Evolutionary conservation across 2,888 invertebrate species (phyloP).

Genomic region (Phania funesta): DNA sequence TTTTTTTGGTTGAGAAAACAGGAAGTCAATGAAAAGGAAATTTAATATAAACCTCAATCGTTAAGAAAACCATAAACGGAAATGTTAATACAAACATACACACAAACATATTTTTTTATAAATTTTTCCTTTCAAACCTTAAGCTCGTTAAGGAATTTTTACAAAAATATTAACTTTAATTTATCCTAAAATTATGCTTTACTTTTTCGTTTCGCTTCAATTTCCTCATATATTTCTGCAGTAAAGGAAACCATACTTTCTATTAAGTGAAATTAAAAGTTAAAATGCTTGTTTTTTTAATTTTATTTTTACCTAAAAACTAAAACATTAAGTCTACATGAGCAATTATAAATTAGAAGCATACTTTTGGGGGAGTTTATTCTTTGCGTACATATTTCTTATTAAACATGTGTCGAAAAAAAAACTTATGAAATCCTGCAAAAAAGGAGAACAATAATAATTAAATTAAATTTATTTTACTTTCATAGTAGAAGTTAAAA

Average conservation of each 20-base stretch:
- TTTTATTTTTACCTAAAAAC: conserved; percentile 9
- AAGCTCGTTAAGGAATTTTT: not conserved
- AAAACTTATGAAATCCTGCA: not conserved
- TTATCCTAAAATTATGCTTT: not conserved
- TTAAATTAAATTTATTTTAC: too few relatives aligned
- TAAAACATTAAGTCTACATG: conserved; percentile 3
- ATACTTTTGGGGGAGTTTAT: conserved; percentile 25
- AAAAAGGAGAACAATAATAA: not conserved
- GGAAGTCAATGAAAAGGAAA: not conserved
- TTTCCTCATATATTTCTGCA: not conserved
- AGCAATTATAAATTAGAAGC: conserved; percentile 42
- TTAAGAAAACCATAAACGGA: not conserved
- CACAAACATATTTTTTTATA: too few relatives aligned
- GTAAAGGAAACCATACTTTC: not conserved
- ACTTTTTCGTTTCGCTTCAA: not conserved
- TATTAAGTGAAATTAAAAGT: conserved; percentile 47
- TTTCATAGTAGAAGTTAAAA: too few relatives aligned
- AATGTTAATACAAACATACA: too few relatives aligned
- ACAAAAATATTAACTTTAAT: not conserved
- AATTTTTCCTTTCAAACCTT: not conserved
- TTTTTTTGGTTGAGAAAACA: too few relatives aligned
- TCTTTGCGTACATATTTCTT: too few relatives aligned
- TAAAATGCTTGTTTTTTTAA: conserved; percentile 10
- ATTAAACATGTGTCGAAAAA: not conserved
- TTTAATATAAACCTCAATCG: not conserved